Percentiles rank a stretch among this genome's conserved stretches.
Evolutionary conservation across 2,113 vertebrate species (phyloP).

Genomic region (Apistogramma diplotaenia): DNA sequence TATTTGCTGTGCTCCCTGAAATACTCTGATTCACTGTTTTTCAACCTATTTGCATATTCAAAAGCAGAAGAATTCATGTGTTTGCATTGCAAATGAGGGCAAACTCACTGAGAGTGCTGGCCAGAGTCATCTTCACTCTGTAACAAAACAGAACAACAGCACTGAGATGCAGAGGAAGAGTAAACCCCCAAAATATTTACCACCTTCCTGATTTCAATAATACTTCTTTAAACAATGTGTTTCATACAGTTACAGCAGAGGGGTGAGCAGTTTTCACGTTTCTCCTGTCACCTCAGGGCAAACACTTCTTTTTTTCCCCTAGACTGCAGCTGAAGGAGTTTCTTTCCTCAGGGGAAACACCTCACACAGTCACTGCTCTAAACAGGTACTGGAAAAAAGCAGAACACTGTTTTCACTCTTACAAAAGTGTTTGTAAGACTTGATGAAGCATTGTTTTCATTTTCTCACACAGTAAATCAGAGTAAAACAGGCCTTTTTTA

Average conservation of each 20-base stretch:
- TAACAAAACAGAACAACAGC: too few species aligned
- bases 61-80: neutral
- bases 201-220: too few species aligned
- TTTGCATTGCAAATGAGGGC: too few species aligned
- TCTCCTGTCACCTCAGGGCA: conserved; percentile 1
- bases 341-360: neutral
- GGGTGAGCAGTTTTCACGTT: neutral
- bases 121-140: too few species aligned
- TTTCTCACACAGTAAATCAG: neutral
- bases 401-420: neutral
- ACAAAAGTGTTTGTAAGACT: too few species aligned
- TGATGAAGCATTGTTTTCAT: conserved; percentile 25
- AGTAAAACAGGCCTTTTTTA: neutral
- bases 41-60: too few species aligned
- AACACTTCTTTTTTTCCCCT: neutral
- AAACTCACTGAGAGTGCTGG: too few species aligned
- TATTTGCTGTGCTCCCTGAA: neutral
- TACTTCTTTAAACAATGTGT: neutral
- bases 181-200: too few species aligned
- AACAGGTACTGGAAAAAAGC: neutral
- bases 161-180: too few species aligned
- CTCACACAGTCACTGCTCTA: conserved; percentile 4
- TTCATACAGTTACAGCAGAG: neutral
- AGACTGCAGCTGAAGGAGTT: neutral
- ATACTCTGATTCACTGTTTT: neutral